A percentile compares a stretch with the other conserved stretches of the same genome.
Conservation (phyloP, 2,888 invertebrate species). For the Lissonota sp. region DNA sequence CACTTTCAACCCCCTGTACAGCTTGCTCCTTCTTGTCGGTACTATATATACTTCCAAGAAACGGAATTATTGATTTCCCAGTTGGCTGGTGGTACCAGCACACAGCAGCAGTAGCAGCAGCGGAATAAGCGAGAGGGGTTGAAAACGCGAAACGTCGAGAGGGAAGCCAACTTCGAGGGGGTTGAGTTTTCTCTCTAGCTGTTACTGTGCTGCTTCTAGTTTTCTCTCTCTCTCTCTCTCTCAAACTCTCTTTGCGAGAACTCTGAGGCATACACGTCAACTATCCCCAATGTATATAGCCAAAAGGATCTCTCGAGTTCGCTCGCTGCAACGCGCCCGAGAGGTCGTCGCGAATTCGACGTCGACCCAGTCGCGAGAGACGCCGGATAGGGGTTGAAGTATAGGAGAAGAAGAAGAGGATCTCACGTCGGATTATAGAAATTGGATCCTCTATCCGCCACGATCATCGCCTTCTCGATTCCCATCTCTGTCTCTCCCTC, state of each 20-base stretch:
- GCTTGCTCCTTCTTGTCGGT: slow-evolving; percentile 50
- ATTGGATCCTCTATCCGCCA: slow-evolving; percentile 59
- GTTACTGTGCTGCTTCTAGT: slow-evolving; percentile 25
- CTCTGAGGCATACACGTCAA: slow-evolving; percentile 36
- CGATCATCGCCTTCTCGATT: slow-evolving; percentile 46
- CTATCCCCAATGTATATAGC: slow-evolving; percentile 14
- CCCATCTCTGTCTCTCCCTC: slow-evolving; percentile 16
- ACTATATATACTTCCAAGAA: slow-evolving; percentile 60
- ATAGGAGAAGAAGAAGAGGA: neutral
- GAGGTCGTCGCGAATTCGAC: slow-evolving; percentile 38
- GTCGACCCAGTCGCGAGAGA: slow-evolving; percentile 27
- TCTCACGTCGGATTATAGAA: slow-evolving; percentile 63
- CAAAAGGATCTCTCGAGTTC: slow-evolving; percentile 39
- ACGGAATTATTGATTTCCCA: slow-evolving; percentile 70
- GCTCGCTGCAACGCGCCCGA: slow-evolving; percentile 34
- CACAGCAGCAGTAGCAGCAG: slow-evolving; percentile 29
- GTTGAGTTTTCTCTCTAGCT: slow-evolving; percentile 30
- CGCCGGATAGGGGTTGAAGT: neutral
- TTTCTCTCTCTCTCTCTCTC: slow-evolving; percentile 17
- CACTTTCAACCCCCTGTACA: slow-evolving; percentile 9
- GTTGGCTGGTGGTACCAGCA: slow-evolving; percentile 64
- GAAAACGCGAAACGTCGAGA: slow-evolving; percentile 19
- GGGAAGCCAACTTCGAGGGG: slow-evolving; percentile 43
- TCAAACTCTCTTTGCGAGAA: slow-evolving; percentile 33
- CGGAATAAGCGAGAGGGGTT: slow-evolving; percentile 39